Evolutionary conservation across 2,113 vertebrate genomes (phyloP), one percentile per base, ranked within the genome.

Genomic region (Melanocharis versteri): DNA sequence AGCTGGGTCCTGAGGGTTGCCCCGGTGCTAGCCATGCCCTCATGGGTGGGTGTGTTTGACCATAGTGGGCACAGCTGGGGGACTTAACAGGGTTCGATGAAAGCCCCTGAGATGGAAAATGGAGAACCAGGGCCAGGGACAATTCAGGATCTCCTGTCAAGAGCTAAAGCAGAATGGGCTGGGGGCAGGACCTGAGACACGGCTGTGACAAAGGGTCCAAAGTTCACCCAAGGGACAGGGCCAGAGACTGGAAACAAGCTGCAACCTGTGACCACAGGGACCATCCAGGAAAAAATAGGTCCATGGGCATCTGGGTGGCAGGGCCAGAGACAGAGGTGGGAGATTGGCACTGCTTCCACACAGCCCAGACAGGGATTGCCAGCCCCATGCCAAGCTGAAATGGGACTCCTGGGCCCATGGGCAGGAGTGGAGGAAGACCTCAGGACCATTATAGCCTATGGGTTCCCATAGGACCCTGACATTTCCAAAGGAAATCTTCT

Each of bases 31-130:
- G 37, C 50, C 19, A 7, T 70, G 40, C 4, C 45, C 31, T 53
- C 31, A 3, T 23, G 17, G 17, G 3, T 22, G 9, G 2, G 4
- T 39, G 22, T 26, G 4, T 56, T 56, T 37, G 56, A 65, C 47
- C 15, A n/a, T 0, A 0, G 19, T 23, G 39, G 23, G 17, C 20
- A 81, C 72, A 68, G 30, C 22, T 16, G 2, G 10, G 22, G 28
- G 2, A 62, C 10, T 45, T 61, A n/a, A 66, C 21, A 44, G 53
- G 16, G 13, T 33, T 82, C 51, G 15, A 1, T 10, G 10, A 11
- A 11, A 70, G 47, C 27, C 60, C 14, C n/a, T 60, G 65, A 44
- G 27, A 30, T 14, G 9, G 28, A 35, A 10, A 56, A 18, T 7
- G 16, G 56, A 42, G 40, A 75, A 47, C 14, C 9, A 48, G n/a